phyloP scores from a whole-genome alignment of 2,888 invertebrate species.

The Alviniconcha strummeri region DNA sequence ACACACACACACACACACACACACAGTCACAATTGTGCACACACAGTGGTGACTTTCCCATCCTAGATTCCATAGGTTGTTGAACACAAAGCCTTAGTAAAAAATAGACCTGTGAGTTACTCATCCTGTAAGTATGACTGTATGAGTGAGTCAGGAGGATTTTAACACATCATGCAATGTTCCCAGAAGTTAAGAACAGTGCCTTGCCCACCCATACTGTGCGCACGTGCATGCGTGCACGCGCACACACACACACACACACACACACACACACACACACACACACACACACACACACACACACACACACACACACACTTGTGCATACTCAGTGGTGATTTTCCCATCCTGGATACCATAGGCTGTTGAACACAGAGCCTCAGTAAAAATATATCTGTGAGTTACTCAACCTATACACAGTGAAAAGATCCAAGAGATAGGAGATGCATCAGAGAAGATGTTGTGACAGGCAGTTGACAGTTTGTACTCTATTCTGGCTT shows the following conservation, averaged over 20 bases:
- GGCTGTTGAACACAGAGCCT: not conserved
- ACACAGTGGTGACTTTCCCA: no score
- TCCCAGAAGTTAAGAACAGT: no score
- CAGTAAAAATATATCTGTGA: not conserved
- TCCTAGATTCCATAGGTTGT: no score
- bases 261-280: constrained; percentile 6
- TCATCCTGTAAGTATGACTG: no score
- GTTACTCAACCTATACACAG: not conserved
- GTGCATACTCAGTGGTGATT: not conserved
- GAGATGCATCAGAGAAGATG: no score
- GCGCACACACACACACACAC: constrained; percentile 1
- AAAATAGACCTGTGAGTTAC: no score
- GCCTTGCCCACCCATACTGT: no score
- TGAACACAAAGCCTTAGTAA: no score
- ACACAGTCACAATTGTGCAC: not conserved
- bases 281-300: constrained; percentile 1
- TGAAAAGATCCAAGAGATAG: not conserved
- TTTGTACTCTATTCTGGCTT: no score
- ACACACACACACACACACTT: not conserved
- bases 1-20: constrained; percentile 5
- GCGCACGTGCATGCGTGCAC: not conserved
- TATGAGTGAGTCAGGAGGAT: no score
- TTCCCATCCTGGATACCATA: not conserved
- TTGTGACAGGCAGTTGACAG: no score
- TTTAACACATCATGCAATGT: no score